Base-by-base conservation (phyloP, 2,797 vertebrate species). In the Percopsis omiscomaycus region DNA sequence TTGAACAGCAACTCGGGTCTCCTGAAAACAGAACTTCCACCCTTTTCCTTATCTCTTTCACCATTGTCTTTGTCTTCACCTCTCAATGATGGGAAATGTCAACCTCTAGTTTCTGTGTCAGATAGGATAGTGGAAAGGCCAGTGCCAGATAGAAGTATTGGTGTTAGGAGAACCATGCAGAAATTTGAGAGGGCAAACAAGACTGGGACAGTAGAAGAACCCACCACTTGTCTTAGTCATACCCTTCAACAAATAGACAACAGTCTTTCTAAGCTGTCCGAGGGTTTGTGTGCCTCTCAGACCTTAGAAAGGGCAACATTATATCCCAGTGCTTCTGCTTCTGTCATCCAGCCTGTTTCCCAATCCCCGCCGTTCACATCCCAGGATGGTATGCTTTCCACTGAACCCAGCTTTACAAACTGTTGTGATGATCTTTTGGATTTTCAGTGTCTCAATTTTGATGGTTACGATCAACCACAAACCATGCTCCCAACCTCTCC, bases 401-500 rank as follows among this genome's bases (percentile, higher is more conserved):
- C 77, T 0, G 92, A 94, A 64, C 90, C 92, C 50, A 89, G 30
- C 79, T 93, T 92, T 74, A 80, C 88, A 3, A 93, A 92, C 83
- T 93, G 91, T 77, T 91, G 91, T 0, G 93, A 93, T 0, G 92
- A 93, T 59, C 83, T 93, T 14, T 83, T 93, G 30, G 93, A 94
- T 71, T 94, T 94, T 60, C 93, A 91, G 76, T 92, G 91, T 82
- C 89, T 94, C 37, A 93, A 92, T 78, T 92, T 94, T 8, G 93
- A 94, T 64, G 88, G 90, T 0, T 94, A 92, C 37, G 91, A 93
- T 63, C 92, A 92, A 58, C 84, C 91, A 3, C 93, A 92, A 80
- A 91, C 78, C 66, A 90, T 89, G 6, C 89, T 94, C 42, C 89
- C 87, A 0, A 91, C 84, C 4, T 88, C 93, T 13, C 89, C 93